phyloP scores from a whole-genome alignment of 1,140 invertebrate genomes.

The Colletes gigas region DNA sequence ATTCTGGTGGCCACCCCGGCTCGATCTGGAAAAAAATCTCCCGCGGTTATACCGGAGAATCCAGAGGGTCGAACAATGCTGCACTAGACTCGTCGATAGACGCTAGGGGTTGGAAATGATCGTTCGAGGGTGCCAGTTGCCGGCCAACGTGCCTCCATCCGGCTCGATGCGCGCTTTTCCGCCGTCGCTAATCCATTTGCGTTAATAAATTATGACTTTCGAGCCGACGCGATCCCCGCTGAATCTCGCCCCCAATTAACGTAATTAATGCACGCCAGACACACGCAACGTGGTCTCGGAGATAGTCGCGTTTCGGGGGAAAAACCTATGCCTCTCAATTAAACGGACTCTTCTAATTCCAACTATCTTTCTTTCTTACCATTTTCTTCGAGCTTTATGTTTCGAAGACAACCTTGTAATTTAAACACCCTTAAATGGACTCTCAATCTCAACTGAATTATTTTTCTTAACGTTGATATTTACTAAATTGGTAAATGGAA shows the following conservation, averaged over 20 bases:
- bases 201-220: slow-evolving; percentile 34
- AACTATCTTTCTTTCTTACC: too few species aligned
- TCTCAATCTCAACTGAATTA: too few species aligned
- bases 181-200: slow-evolving; percentile 19
- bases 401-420: too few species aligned
- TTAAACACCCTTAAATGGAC: too few species aligned
- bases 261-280: slow-evolving; percentile 29
- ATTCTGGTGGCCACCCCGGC: background rate
- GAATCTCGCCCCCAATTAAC: slow-evolving; percentile 34
- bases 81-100: background rate
- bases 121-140: background rate
- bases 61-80: slow-evolving; percentile 9
- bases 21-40: slow-evolving; percentile 25
- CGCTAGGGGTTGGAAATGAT: background rate
- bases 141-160: too few species aligned
- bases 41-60: background rate
- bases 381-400: too few species aligned
- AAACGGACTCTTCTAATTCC: too few species aligned
- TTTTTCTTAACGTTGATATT: too few species aligned
- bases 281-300: background rate
- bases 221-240: background rate
- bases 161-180: background rate
- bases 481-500: too few species aligned
- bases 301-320: background rate
- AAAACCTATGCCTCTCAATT: background rate